Base-by-base conservation (phyloP, 2,113 vertebrate species). In the Heliornis fulica region DNA sequence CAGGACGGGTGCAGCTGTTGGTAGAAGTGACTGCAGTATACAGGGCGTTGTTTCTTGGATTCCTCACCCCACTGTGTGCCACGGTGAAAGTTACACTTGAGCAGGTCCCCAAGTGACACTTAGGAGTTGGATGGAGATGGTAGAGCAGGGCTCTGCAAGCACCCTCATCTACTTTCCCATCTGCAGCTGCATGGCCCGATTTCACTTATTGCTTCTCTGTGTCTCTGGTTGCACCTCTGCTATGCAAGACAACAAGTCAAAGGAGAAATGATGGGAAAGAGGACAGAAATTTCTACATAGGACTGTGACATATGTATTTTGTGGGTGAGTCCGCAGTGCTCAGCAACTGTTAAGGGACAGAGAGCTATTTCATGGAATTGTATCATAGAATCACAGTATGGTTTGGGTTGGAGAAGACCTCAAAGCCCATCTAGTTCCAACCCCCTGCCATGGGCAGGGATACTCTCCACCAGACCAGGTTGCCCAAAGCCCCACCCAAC, bases 131-230 rank as follows among this genome's bases (percentile, higher is more conserved):
- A 7, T 66, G 45, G 19, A 65, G 12, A 40, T 56, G 13, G 11
- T 34, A 28, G 7, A 9, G 15, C 9, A 29, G 34, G 15, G 11
- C 5, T 7, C 5, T 26, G 12, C 3, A 1, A 66, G 29, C 13
- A 83, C 26, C 21, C 6, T 46, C 3, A 1, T 50, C 32, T 40
- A 21, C 23, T 4, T 1, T 19, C 60, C 4, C 1, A 2, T 32
- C 63, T 56, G 51, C 38, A 81, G 45, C 20, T 60, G 21, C 31
- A 57, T 7, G 12, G 38, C 48, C 5, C 43, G 53, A 38, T 14
- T 53, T 31, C 74, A 74, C n/a, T n/a, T n/a, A 65, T 40, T 60
- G 46, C 23, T 56, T 40, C 45, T 25, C 29, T 65, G 12, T 31
- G 50, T 43, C 34, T 36, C 31, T 79, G 56, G 13, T 26, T 31